Evolutionary conservation across 1,140 invertebrate genomes (phyloP).

Genomic region (Marisa cornuarietis): DNA sequence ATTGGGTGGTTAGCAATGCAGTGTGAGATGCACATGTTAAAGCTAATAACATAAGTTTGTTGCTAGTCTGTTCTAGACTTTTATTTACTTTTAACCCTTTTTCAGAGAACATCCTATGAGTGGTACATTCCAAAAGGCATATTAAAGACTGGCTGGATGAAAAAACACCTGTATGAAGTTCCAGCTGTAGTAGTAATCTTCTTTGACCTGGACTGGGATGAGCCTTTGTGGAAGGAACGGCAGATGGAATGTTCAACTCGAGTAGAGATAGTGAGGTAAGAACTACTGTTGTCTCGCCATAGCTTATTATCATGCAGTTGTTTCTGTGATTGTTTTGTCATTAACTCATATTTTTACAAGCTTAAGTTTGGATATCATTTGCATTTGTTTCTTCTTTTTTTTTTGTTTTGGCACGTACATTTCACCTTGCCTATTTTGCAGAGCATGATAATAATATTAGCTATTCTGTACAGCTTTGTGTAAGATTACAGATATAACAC

Average conservation of each 20-base stretch:
- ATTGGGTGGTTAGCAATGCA: too few relatives aligned
- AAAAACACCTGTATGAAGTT: slow-evolving; percentile 89
- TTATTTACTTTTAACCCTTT: slow-evolving; percentile 38
- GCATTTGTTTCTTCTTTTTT: not conserved
- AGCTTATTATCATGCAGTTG: too few relatives aligned
- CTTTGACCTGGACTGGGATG: slow-evolving; percentile 97
- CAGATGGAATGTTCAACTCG: slow-evolving; percentile 90
- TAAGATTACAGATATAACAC: not conserved
- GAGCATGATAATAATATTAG: not conserved
- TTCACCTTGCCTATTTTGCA: not conserved
- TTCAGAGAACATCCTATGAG: slow-evolving; percentile 86
- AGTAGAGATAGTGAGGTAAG: slow-evolving; percentile 85
- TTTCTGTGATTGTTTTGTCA: too few relatives aligned
- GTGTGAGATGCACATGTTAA: too few relatives aligned
- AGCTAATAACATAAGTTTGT: not conserved
- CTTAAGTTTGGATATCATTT: not conserved
- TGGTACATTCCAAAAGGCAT: slow-evolving; percentile 97
- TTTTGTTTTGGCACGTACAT: not conserved
- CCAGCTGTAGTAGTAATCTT: slow-evolving; percentile 94
- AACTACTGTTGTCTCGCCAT: too few relatives aligned
- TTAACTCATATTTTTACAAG: too few relatives aligned
- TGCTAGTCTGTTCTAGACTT: slow-evolving; percentile 7
- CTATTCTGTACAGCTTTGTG: not conserved
- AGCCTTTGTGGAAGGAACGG: slow-evolving; percentile 91
- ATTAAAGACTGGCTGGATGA: slow-evolving; percentile 94